phyloP scores from a whole-genome alignment of 2,113 vertebrate species.

The Calonectris borealis region DNA sequence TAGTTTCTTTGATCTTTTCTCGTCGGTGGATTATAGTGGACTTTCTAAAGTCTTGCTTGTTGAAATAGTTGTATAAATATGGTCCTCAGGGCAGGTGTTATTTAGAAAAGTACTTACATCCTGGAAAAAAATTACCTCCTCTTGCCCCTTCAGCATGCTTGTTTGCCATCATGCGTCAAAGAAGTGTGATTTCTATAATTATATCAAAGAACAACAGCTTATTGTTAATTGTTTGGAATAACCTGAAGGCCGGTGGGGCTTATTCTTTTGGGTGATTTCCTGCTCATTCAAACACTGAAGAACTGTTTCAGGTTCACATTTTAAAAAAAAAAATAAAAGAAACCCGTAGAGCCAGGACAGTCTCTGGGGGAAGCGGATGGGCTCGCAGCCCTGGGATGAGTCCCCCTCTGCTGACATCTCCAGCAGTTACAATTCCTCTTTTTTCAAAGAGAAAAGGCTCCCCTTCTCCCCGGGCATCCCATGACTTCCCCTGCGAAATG shows the following conservation, averaged over 20 bases:
- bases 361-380: background rate
- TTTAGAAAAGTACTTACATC: background rate
- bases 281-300: background rate
- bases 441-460: background rate
- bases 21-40: background rate
- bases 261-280: background rate
- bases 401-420: background rate
- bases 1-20: constrained; percentile 44
- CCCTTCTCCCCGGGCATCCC: background rate
- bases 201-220: background rate
- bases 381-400: background rate
- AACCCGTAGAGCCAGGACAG: background rate
- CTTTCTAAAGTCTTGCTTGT: background rate
- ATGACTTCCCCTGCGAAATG: background rate
- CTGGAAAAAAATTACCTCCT: background rate
- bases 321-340: background rate
- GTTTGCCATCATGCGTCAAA: background rate
- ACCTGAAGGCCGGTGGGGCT: background rate
- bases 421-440: background rate
- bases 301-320: constrained; percentile 14
- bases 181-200: background rate
- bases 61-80: constrained; percentile 26
- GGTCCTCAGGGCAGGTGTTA: background rate
- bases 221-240: constrained; percentile 23
- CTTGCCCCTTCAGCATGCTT: background rate